Conservation (phyloP, 2,113 vertebrate species). For the Delphinapterus leucas region DNA sequence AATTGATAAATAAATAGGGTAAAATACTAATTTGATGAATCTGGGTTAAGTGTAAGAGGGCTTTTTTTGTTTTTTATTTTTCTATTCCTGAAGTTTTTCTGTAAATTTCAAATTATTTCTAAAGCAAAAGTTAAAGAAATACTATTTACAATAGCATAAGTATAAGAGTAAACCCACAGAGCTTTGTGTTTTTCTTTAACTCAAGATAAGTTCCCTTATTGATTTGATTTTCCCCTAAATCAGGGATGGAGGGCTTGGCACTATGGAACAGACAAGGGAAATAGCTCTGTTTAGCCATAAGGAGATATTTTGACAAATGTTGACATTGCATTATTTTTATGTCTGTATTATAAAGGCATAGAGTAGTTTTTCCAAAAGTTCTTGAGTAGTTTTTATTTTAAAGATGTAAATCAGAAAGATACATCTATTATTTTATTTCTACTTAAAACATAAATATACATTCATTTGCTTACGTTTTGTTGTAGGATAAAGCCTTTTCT, state of each 20-base stretch:
- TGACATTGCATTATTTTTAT: conserved; percentile 23
- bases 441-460: background rate
- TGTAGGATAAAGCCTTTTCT: background rate
- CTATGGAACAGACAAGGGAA: background rate
- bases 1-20: background rate
- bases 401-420: background rate
- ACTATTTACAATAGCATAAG: background rate
- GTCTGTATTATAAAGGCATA: background rate
- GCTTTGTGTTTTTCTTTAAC: conserved; percentile 16
- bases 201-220: background rate
- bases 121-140: background rate
- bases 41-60: background rate
- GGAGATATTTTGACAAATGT: background rate
- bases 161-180: background rate
- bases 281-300: background rate
- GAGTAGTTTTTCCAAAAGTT: background rate
- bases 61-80: background rate
- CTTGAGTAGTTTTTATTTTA: background rate
- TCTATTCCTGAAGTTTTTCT: background rate
- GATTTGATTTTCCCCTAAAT: background rate
- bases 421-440: conserved; percentile 9
- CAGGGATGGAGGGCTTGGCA: background rate
- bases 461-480: background rate
- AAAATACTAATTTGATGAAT: background rate
- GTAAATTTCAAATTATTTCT: conserved; percentile 3